Evolutionary conservation across 1,140 invertebrate species (phyloP), one percentile per base, ranked within the genome.

Genomic region (Drosophila oshimai): DNA sequence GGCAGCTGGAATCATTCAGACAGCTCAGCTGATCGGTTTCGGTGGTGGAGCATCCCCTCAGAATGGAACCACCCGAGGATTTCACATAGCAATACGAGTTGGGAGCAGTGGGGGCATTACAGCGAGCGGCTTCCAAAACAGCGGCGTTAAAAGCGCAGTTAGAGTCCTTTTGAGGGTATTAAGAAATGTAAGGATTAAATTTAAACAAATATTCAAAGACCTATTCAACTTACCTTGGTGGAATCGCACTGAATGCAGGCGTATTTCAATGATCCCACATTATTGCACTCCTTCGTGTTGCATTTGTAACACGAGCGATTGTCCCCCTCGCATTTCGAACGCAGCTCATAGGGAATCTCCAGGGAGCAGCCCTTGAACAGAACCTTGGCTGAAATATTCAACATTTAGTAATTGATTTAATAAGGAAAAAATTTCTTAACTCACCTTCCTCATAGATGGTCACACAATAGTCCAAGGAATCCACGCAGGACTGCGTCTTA

Each of bases 21-120:
- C 89, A 90, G 22, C 37, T 69, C 22, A 65, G 34, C 61, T 90
- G 89, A 41, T 87, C 77, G 7, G 37, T 37, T 12, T 87, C 45
- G 17, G 68, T 89, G 26, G 78, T 89, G 24, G 89, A 45, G 49
- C 89, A 90, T 4, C 89, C 89, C 5, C 89, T 79, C 6, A 55
- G 33, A n/a, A 62, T 50, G 7, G 44, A 22, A 20, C 39, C 76
- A n/a, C 64, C 60, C 1, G 74, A 58, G 7, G 72, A 55, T 34
- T 84, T 83, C 6, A 76, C 84, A 57, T 73, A 90, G 34, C 89
- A 90, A 46, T 90, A 90, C 0, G 89, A 90, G 33, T 90, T 90
- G 15, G 71, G 31, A 3, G 89, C 74, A 6, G 89, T 75, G 6
- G 89, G 81, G 6, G 78, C 73, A 3, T 28, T 20, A 20, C 89